phyloP scores from a whole-genome alignment of 2,888 invertebrate species.

The Pimpla rufipes region DNA sequence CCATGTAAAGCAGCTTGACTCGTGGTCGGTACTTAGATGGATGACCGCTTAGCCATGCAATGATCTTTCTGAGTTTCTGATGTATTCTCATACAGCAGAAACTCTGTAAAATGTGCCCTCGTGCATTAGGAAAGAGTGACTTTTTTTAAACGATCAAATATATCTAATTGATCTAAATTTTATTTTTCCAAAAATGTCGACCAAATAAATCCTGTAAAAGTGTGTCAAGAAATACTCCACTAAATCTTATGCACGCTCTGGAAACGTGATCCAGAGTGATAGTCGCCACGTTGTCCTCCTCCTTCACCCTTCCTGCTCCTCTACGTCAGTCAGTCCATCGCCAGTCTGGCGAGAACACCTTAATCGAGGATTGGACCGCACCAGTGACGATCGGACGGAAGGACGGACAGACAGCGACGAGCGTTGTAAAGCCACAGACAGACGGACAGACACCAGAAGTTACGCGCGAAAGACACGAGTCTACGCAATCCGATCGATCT shows the following conservation, averaged over 20 bases:
- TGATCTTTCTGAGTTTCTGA: too few relatives aligned
- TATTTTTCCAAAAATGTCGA: not conserved
- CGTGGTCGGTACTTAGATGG: too few relatives aligned
- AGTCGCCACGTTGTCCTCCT: constrained; percentile 12
- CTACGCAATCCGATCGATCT: constrained; percentile 36
- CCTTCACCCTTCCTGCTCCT: constrained; percentile 2
- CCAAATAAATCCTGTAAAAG: not conserved
- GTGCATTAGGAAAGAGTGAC: too few relatives aligned
- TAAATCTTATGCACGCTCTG: not conserved
- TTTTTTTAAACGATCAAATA: too few relatives aligned
- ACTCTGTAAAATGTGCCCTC: too few relatives aligned
- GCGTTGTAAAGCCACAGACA: constrained; percentile 5
- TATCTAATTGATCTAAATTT: constrained; percentile 2
- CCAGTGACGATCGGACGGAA: not conserved
- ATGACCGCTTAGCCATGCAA: too few relatives aligned
- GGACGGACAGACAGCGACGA: not conserved
- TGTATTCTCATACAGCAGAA: too few relatives aligned
- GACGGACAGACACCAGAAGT: constrained; percentile 37
- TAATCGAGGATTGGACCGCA: constrained; percentile 39
- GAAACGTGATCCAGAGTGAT: not conserved
- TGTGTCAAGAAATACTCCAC: not conserved
- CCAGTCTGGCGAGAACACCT: constrained; percentile 40
- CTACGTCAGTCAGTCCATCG: constrained; percentile 27
- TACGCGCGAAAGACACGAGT: constrained; percentile 33
- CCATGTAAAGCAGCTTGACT: too few relatives aligned